Percentiles rank a stretch among this genome's conserved stretches.
phyloP scores from a whole-genome alignment of 2,113 vertebrate genomes.

The Gymnorhina tibicen region DNA sequence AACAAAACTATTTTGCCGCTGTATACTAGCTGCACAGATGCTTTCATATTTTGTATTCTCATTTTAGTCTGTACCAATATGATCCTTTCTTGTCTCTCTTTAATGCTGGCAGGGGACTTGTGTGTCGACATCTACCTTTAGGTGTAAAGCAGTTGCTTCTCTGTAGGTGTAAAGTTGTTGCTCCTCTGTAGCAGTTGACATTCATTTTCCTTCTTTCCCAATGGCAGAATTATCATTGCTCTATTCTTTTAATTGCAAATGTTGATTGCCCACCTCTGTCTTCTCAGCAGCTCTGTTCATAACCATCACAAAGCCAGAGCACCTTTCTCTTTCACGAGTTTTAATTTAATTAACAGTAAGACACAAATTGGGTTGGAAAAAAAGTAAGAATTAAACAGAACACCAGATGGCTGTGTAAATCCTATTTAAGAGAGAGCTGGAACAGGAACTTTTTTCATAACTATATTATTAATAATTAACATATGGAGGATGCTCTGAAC shows the following conservation, averaged over 20 bases:
- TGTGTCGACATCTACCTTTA: neutral
- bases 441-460: slow-evolving; percentile 70
- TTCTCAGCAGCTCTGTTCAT: neutral
- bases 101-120: neutral
- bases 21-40: neutral
- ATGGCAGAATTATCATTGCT: neutral
- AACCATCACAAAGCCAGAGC: neutral
- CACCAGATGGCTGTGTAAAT: slow-evolving; percentile 75
- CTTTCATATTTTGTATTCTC: neutral
- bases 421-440: slow-evolving; percentile 67
- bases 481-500: slow-evolving; percentile 63
- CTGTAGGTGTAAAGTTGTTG: neutral
- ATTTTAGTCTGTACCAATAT: neutral
- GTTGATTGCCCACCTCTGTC: neutral
- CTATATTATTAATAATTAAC: slow-evolving; percentile 75
- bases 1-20: neutral
- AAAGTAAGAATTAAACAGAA: slow-evolving; percentile 48
- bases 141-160: neutral
- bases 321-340: neutral
- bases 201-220: neutral
- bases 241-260: neutral
- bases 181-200: neutral
- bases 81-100: neutral
- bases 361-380: neutral
- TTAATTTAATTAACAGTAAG: slow-evolving; percentile 49